Percentiles rank a stretch among this genome's conserved stretches.
These are phyloP conservation scores for Colletes gigas DNA, from an alignment of 1,140 invertebrate species.

Conservation along the genomic window DNA sequence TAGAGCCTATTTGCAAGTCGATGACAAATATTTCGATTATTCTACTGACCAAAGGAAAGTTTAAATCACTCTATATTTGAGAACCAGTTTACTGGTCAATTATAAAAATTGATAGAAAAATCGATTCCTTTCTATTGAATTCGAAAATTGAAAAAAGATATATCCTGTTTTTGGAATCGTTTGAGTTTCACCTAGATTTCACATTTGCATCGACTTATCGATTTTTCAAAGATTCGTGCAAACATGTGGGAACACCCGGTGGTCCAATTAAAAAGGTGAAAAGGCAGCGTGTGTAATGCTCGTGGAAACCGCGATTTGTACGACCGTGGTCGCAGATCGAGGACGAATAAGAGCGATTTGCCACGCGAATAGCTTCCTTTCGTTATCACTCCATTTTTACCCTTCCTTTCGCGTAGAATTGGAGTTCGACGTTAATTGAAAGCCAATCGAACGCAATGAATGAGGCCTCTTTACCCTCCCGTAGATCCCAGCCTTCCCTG, in stretches of 20 bases:
- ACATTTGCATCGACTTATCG: too few relatives aligned
- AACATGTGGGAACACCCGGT: neutral
- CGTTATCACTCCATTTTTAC: slow-evolving; percentile 52
- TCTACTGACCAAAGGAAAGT: too few relatives aligned
- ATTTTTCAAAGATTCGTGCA: neutral
- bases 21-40: too few relatives aligned
- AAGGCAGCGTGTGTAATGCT: neutral
- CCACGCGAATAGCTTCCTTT: slow-evolving; percentile 47
- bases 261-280: neutral
- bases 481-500: slow-evolving; percentile 32
- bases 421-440: slow-evolving; percentile 64
- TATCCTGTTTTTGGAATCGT: too few relatives aligned
- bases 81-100: too few relatives aligned
- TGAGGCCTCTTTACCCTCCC: slow-evolving; percentile 30
- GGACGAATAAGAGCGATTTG: slow-evolving; percentile 41
- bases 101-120: too few relatives aligned
- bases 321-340: neutral
- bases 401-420: slow-evolving; percentile 51
- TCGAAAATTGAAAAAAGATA: too few relatives aligned
- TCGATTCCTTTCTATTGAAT: too few relatives aligned
- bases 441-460: slow-evolving; percentile 68
- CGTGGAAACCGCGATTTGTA: slow-evolving; percentile 22
- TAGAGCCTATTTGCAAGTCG: too few relatives aligned
- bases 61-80: too few relatives aligned
- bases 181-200: too few relatives aligned